Evolutionary conservation across 1,140 invertebrate genomes (phyloP).

Genomic region (Akabosia matsudoensis): DNA sequence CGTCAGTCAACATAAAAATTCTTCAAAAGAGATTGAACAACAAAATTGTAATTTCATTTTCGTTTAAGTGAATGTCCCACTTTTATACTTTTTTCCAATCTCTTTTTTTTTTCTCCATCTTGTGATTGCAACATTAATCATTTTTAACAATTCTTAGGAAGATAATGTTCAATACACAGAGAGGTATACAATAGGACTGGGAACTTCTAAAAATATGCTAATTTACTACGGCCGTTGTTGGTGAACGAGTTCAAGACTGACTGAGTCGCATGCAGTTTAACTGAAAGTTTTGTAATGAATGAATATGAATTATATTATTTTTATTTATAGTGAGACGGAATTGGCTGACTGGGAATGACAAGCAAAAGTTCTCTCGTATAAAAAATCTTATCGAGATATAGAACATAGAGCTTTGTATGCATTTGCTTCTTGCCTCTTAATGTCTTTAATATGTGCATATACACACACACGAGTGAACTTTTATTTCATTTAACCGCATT

Average conservation of each 20-base stretch:
- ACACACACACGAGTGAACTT: too few species aligned
- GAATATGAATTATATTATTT: too few species aligned
- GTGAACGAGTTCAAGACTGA: neutral
- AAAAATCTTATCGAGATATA: too few species aligned
- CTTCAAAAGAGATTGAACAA: neutral
- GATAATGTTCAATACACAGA: neutral
- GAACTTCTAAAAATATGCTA: too few species aligned
- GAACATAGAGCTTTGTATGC: too few species aligned
- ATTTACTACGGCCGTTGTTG: too few species aligned
- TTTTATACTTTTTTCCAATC: constrained; percentile 13
- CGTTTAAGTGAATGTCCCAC: neutral
- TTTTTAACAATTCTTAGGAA: neutral
- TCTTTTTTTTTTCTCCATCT: neutral
- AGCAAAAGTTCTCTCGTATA: neutral
- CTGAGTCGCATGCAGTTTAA: neutral
- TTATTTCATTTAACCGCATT: too few species aligned
- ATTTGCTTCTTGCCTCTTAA: too few species aligned
- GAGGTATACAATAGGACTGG: neutral
- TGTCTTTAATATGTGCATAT: too few species aligned
- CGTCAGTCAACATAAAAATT: too few species aligned
- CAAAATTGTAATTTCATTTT: neutral
- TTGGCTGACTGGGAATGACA: neutral
- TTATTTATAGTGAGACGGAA: neutral
- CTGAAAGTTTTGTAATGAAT: too few species aligned
- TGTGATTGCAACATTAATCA: constrained; percentile 1